Base-by-base conservation (phyloP, 53 echinoderm and acorn worm genomes). In the Crossaster papposus region DNA sequence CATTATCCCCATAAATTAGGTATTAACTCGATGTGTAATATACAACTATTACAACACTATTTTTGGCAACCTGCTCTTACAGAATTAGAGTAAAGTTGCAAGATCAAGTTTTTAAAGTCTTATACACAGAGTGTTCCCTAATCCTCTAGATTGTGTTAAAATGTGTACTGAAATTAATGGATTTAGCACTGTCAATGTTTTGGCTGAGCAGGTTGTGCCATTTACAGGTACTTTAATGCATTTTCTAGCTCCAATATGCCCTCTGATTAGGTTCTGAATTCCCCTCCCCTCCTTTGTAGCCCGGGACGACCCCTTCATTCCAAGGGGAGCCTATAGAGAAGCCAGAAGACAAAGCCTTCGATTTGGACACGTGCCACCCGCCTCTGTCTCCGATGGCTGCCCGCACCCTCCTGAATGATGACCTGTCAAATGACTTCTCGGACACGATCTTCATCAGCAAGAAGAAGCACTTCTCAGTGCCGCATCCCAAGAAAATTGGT, bases 361-460 rank as follows among this genome's bases (percentile, higher is more conserved):
- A 99, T 33, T 37, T 95, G 83, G 90, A 96, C 64, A 92, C 81
- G 70, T 90, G 96, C 33, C 99, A 99, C 86, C 99, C 99, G 9
- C 99, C 99, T 37, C 90, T 94, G 29, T 99, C 99, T 37, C 99
- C 99, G 24, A 94, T 94, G 94, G 91, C 91, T 0, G 99, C 95
- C 7, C 88, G 95, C 64, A 96, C 94, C 81, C 91, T 96, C 35
- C 93, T 89, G 86, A 96, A 94, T 52, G 96, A 99, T 89, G 99
- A 99, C 92, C 93, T 90, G 30, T 93, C 96, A 22, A 99, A 93
- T 37, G 96, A 99, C 37, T 96, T 99, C 92, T 88, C 92, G 0
- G 99, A 99, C 77, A 99, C 99, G 3, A 95, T 99, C 29, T 98
- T 98, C 91, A 95, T 95, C 86, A 98, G 99, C 89, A 93, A 87